Percentiles rank a stretch among this genome's conserved stretches.
These are phyloP conservation scores for Cladopsammia gracilis DNA, from an alignment of 64 coral and sea anemone species.

Conservation along the genomic window DNA sequence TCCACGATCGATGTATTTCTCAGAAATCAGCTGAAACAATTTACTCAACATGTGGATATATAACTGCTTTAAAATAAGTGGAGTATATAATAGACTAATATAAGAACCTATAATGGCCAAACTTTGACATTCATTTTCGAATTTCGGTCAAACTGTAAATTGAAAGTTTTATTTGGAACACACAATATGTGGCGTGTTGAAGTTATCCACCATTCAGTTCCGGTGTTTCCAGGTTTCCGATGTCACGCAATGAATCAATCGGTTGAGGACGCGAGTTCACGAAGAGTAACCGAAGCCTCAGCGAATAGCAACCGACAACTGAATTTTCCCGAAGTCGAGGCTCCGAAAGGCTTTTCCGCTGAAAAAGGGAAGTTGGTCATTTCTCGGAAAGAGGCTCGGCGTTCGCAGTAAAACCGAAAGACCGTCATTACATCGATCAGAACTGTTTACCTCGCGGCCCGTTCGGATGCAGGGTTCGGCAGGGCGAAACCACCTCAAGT, in stretches of 20 bases:
- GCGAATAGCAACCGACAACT: neutral
- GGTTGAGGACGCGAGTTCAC: neutral
- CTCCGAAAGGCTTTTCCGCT: neutral
- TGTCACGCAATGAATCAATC: conserved; percentile 27
- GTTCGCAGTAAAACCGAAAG: conserved; percentile 30
- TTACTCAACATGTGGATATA: neutral
- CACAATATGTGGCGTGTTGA: neutral
- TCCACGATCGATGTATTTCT: conserved; percentile 17
- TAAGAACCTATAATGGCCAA: neutral
- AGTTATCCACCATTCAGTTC: neutral
- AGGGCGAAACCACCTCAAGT: neutral
- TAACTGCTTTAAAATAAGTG: neutral
- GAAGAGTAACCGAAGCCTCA: neutral
- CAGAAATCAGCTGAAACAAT: conserved; percentile 4
- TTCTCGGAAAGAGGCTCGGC: conserved; percentile 42
- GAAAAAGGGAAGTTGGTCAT: conserved; percentile 24
- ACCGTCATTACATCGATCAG: conserved; percentile 35
- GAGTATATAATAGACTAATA: neutral
- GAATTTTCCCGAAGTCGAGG: neutral
- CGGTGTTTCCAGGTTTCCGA: conserved; percentile 46
- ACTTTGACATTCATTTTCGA: neutral
- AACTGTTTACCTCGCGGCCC: conserved; percentile 33
- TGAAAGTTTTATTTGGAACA: neutral
- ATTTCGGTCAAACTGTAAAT: neutral
- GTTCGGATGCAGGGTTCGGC: neutral